Evolutionary conservation across 2,888 invertebrate genomes (phyloP), one percentile per base, ranked within the genome.

Genomic region (Polia nebulosa): DNA sequence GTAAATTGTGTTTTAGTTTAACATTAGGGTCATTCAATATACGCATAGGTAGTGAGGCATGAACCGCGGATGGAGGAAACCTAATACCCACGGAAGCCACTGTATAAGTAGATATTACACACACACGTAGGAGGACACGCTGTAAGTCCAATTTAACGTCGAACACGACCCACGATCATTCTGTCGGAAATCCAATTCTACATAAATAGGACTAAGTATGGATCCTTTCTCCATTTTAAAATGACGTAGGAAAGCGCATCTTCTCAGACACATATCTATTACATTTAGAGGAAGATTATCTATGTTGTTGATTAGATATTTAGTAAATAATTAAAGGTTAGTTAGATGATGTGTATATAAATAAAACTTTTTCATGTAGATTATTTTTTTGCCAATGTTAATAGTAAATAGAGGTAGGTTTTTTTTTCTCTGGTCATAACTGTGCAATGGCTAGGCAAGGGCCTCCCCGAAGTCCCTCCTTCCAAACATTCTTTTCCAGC

Each of bases 31-130:
- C 85, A n/a, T n/a, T n/a, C n/a, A 81, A 60, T 47, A 72, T 29
- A 72, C 69, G 39, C 62, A 52, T 70, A 68, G 22, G 58, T 80
- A 89, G 70, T 86, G 88, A 90, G 72, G 89, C 91, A 81, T 91
- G 84, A 87, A 86, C 85, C 75, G 85, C 84, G 85, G 78, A 76
- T 85, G 84, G 87, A 85, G 74, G 88, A 80, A 93, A 93, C 89
- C 83, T 76, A 89, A 92, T 90, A 92, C 82, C 81, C 77, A 88
- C 90, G 91, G 93, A 93, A 93, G 92, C 93, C 93, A 88, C 86
- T 87, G 84, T 51, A 39, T 65, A 52, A 52, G 52, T 52, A 52
- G 52, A 52, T 52, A 52, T 52, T 32, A 51, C 22, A 47, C 49
- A 52, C 59, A 34, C 39, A 63, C 41, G 56, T 57, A 51, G 59